phyloP scores from a whole-genome alignment of 2,113 vertebrate genomes.

The Camelus bactrianus region DNA sequence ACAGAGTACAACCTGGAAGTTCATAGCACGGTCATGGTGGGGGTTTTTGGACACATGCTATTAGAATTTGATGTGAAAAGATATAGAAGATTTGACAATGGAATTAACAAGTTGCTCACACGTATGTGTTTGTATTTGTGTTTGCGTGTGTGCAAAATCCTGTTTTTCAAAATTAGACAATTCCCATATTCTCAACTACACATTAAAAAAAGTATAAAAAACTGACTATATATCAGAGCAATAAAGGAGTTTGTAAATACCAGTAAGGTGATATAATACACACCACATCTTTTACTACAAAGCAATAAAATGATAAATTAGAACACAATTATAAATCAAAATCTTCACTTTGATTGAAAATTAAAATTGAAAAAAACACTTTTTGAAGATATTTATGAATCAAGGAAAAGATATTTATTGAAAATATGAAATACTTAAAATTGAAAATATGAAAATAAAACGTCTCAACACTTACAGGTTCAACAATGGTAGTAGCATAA shows the following conservation, averaged over 20 bases:
- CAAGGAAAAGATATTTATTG: neutral
- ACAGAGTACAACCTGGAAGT: neutral
- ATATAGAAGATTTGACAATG: neutral
- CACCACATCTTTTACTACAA: neutral
- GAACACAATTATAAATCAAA: neutral
- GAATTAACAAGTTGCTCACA: neutral
- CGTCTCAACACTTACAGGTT: neutral
- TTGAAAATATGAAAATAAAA: neutral
- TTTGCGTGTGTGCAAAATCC: neutral
- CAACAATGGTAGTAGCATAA: neutral
- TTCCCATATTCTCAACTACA: neutral
- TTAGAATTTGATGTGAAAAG: neutral
- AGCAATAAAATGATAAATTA: neutral
- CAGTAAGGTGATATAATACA: neutral
- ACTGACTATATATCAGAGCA: neutral
- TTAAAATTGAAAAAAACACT: neutral
- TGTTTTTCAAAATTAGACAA: neutral
- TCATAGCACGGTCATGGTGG: neutral
- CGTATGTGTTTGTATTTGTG: neutral
- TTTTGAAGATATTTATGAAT: neutral
- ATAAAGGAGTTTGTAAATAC: neutral
- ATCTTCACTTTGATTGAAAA: neutral
- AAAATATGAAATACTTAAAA: neutral
- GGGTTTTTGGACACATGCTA: neutral
- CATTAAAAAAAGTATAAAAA: neutral